phyloP scores from a whole-genome alignment of 2,797 vertebrate species.

The Cirrhinus mrigala region DNA sequence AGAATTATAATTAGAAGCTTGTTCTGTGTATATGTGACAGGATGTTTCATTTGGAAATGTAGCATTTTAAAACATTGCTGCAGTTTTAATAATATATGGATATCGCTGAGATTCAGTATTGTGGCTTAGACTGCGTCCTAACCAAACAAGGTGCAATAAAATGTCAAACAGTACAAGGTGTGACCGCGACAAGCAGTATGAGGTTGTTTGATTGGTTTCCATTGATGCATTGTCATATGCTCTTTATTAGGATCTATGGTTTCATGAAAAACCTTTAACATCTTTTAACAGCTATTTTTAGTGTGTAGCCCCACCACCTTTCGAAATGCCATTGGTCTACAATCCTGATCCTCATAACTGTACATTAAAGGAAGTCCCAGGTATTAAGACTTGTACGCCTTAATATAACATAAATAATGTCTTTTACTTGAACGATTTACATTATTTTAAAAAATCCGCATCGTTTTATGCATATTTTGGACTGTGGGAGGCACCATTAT shows the following conservation, averaged over 20 bases:
- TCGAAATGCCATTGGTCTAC: not conserved
- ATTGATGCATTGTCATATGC: not conserved
- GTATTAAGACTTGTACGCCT: no score
- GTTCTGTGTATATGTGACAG: not conserved
- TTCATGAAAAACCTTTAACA: not conserved
- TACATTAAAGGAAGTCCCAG: not conserved
- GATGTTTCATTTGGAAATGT: not conserved
- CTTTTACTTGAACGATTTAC: no score
- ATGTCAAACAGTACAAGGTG: not conserved
- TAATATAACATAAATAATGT: no score
- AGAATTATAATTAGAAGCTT: conserved; percentile 20
- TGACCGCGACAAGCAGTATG: not conserved
- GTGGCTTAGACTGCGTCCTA: not conserved
- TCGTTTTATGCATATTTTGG: no score
- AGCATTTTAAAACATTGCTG: not conserved
- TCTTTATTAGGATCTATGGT: not conserved
- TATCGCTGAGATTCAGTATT: not conserved
- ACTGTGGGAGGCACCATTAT: no score
- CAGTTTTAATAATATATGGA: not conserved
- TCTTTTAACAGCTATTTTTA: conserved; percentile 1
- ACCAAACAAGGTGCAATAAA: not conserved
- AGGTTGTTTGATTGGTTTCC: not conserved
- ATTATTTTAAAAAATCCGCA: no score
- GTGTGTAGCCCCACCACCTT: not conserved
- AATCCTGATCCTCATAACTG: not conserved